Evolutionary conservation across 2,113 vertebrate species (phyloP), one percentile per base, ranked within the genome.

Genomic region (Noctilio leporinus): DNA sequence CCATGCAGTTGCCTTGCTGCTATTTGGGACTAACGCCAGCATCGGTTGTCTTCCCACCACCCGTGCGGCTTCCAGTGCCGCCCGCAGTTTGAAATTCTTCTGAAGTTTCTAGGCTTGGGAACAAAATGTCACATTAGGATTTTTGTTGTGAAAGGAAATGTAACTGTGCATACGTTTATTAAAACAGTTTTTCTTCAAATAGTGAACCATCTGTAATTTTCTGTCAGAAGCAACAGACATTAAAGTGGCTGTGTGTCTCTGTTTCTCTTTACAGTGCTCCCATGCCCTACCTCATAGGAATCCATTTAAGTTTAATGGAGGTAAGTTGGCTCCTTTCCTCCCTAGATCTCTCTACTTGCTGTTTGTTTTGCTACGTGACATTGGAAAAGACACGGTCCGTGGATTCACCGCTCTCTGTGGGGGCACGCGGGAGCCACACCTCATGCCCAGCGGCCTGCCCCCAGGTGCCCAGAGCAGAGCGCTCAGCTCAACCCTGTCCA

Each of bases 221-320:
- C 91, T 93, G 88, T 94, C 49, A 24, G 78, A 97, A 97, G 94
- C 96, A 96, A 0, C 38, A 97, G 97, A 97, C 96, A 96, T 91
- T 98, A 98, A 98, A 98, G 87, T 10, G 33, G 72, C 93, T 96
- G 30, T 97, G 95, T 97, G 95, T 98, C 97, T 93, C 97, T 92
- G 97, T 98, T 97, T 97, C 94, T 98, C 95, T 97, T 98, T 93
- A 38, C 98, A 99, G 99, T 95, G 99, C 99, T 96, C 99, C 99
- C 53, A 99, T 99, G 99, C 99, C 99, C 98, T 99, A 99, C 98
- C 99, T 99, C 98, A 99, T 99, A 96, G 99, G 99, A 98, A 98
- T 99, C 94, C 99, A 99, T 97, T 98, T 99, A 97, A 99, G 99
- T 98, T 95, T 99, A 97, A 99, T 99, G 98, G 99, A 99, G 98